Evolutionary conservation across 2,888 invertebrate genomes (phyloP).

Genomic region (Acanthoscelides obtectus): DNA sequence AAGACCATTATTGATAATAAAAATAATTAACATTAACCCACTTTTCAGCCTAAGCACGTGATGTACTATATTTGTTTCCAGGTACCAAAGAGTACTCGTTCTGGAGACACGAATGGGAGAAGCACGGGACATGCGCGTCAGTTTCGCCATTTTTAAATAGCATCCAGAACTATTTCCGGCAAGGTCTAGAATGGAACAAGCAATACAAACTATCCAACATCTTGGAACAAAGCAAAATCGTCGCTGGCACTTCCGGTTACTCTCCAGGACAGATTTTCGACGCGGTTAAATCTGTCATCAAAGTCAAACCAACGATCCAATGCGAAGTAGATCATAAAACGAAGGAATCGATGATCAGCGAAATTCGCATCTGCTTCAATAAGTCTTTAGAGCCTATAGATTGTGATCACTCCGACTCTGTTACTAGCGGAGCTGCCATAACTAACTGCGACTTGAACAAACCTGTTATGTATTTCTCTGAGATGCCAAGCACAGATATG

Average conservation of each 20-base stretch:
- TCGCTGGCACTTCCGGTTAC: conserved; percentile 52
- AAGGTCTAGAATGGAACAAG: conserved; percentile 58
- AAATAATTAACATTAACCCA: no score
- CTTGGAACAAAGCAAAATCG: conserved; percentile 53
- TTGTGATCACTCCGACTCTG: conserved; percentile 51
- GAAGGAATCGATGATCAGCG: conserved; percentile 58
- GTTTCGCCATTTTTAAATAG: conserved; percentile 53
- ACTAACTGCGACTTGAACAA: conserved; percentile 58
- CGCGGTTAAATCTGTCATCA: conserved; percentile 52
- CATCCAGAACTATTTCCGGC: conserved; percentile 64
- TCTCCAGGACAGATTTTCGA: conserved; percentile 50
- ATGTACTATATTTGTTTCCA: conserved; percentile 26
- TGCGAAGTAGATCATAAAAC: conserved; percentile 58
- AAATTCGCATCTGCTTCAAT: conserved; percentile 71
- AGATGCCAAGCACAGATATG: conserved; percentile 41
- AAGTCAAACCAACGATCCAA: conserved; percentile 59
- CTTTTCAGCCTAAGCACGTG: no score
- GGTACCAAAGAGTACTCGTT: conserved; percentile 52
- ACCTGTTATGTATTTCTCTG: conserved; percentile 55
- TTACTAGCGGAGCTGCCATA: conserved; percentile 44
- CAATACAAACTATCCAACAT: conserved; percentile 59
- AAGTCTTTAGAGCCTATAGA: conserved; percentile 60
- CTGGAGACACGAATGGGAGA: conserved; percentile 79
- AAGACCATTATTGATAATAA: no score
- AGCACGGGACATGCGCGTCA: conserved; percentile 78